phyloP scores from a whole-genome alignment of 1,140 invertebrate species.

The Zaprionus nigranus region DNA sequence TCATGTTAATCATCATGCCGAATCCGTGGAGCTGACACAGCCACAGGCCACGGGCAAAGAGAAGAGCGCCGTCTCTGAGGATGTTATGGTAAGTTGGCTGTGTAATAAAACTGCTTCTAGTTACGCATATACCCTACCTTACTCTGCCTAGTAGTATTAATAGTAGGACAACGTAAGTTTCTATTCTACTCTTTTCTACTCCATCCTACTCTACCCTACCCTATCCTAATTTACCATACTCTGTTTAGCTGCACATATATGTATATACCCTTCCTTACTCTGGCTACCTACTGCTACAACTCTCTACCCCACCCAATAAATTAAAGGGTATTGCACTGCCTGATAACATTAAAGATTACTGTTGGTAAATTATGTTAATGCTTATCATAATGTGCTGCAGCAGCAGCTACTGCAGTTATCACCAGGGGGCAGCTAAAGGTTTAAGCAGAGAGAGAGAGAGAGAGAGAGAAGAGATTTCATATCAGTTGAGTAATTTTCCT shows the following conservation, averaged over 20 bases:
- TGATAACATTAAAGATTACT: neutral
- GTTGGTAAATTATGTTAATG: conserved; percentile 3
- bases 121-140: neutral
- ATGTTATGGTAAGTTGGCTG: conserved; percentile 56
- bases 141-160: neutral
- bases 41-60: conserved; percentile 11
- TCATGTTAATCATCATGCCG: conserved; percentile 18
- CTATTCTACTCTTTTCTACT: no score
- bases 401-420: neutral
- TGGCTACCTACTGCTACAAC: no score
- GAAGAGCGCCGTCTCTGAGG: conserved; percentile 51
- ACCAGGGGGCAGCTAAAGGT: neutral
- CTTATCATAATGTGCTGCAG: neutral
- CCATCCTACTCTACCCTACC: no score
- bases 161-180: no score
- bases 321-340: neutral
- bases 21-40: conserved; percentile 13
- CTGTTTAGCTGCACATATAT: no score
- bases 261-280: no score
- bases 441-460: neutral
- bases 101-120: neutral
- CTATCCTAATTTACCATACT: no score
- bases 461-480: neutral
- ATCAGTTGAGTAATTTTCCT: neutral
- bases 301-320: neutral